Base-by-base conservation (phyloP, 2,888 invertebrate genomes). In the Caenorhabditis sulstoni region DNA sequence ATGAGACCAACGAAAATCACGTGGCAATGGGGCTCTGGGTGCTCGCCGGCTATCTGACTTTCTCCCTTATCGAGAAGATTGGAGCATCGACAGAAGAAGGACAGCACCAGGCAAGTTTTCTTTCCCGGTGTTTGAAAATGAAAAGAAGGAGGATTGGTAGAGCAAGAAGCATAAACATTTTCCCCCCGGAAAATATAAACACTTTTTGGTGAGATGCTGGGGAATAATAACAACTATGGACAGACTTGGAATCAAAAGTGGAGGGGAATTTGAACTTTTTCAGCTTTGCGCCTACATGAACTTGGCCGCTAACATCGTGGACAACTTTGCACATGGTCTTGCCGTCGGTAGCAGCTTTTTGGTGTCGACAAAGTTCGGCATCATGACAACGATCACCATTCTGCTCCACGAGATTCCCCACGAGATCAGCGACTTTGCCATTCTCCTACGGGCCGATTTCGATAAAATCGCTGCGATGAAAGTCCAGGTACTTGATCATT, bases 401-500 rank as follows among this genome's bases (percentile, higher is more conserved):
- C 92, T 94, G 91, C 94, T 98, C 29, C 98, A 98, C 90, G 97
- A 98, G 92, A 95, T 99, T 73, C 98, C 98, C 0, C 98, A 99
- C 91, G 98, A 99, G 91, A 94, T 98, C n/a, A 97, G 97, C 0
- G 98, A 99, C 91, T 98, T 98, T 91, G 98, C 97, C 14, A 98
- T 99, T 85, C 92, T 99, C 44, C 92, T 99, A 68, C 94, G 92
- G 66, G 92, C 92, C 49, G 98, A 98, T 0, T 98, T 98, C 91
- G 94, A 94, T 66, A 93, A 96, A 86, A 95, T 95, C 95, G 95
- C 95, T 89, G 98, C 98, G 1, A 97, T 97, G 2, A 94, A 94
- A 90, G 97, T 96, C 16, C 98, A 99, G 92, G 92, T 92, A 49
- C 14, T 52, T 29, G 29, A 52, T 29, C 52, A 29, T 11, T 49